These are phyloP conservation scores for Mareca penelope DNA, from an alignment of 2,797 vertebrate genomes.

Conservation along the genomic window DNA sequence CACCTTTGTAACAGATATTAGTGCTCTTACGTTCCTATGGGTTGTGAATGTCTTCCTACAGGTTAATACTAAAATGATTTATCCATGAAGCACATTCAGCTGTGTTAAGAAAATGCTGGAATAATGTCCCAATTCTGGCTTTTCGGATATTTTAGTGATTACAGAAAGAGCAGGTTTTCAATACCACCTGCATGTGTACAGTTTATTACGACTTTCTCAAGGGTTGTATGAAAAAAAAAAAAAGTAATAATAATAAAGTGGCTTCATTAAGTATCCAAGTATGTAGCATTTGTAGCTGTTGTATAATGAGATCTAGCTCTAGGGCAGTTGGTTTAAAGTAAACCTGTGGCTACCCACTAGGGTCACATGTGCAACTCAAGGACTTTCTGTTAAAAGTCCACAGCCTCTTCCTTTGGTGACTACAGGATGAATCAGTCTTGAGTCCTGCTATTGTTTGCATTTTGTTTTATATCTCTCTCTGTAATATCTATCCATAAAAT, in stretches of 20 bases:
- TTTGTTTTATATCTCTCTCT: background rate
- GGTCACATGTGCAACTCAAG: background rate
- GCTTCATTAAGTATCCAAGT: background rate
- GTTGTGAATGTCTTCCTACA: background rate
- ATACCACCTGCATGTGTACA: background rate
- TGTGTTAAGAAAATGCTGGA: background rate
- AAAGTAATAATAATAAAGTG: background rate
- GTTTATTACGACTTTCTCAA: background rate
- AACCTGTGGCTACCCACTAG: background rate
- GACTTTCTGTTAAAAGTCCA: background rate
- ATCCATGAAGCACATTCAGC: background rate
- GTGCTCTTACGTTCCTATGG: background rate
- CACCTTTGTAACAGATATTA: background rate
- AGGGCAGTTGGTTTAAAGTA: background rate
- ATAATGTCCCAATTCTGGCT: background rate
- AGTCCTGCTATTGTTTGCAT: background rate
- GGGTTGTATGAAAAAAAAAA: background rate
- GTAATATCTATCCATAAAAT: background rate
- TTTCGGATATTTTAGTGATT: background rate
- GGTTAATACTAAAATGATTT: background rate
- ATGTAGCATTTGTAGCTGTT: background rate
- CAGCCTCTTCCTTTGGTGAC: background rate
- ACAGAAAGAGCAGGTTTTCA: fast-evolving
- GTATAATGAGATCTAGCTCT: background rate
- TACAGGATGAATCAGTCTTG: background rate